Conservation (phyloP, 2,113 vertebrate species). For the Damaliscus lunatus region DNA sequence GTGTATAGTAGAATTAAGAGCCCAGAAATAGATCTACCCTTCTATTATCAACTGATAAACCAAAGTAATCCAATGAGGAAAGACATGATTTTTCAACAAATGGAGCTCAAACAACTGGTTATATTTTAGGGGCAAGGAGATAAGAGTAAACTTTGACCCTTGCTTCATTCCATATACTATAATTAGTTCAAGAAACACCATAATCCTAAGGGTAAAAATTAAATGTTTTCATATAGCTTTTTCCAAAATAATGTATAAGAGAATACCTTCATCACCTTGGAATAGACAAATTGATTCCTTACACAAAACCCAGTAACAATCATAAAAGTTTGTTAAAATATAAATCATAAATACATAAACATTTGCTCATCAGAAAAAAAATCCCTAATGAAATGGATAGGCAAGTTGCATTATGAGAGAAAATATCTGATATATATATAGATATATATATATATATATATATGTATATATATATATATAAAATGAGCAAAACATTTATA, state of each 20-base stretch:
- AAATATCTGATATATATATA: neutral
- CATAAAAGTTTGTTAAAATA: neutral
- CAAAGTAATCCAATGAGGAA: neutral
- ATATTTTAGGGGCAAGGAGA: neutral
- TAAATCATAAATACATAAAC: neutral
- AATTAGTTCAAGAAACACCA: neutral
- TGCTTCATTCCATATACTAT: neutral
- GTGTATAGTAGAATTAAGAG: neutral
- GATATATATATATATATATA: too few species aligned
- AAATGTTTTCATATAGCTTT: neutral
- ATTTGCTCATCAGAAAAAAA: neutral
- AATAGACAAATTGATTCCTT: neutral
- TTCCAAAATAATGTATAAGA: neutral
- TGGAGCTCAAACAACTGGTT: neutral
- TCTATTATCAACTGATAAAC: neutral
- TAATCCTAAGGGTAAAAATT: neutral
- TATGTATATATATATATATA: too few species aligned
- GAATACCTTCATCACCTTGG: neutral
- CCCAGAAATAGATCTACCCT: neutral
- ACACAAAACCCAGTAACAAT: neutral
- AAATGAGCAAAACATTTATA: neutral
- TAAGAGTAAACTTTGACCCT: neutral
- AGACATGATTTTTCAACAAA: neutral
- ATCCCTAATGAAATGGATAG: neutral
- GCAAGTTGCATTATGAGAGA: neutral